Percentiles rank a stretch among this genome's conserved stretches.
Conservation (phyloP, 2,113 vertebrate species). For the Ophiodon elongatus region DNA sequence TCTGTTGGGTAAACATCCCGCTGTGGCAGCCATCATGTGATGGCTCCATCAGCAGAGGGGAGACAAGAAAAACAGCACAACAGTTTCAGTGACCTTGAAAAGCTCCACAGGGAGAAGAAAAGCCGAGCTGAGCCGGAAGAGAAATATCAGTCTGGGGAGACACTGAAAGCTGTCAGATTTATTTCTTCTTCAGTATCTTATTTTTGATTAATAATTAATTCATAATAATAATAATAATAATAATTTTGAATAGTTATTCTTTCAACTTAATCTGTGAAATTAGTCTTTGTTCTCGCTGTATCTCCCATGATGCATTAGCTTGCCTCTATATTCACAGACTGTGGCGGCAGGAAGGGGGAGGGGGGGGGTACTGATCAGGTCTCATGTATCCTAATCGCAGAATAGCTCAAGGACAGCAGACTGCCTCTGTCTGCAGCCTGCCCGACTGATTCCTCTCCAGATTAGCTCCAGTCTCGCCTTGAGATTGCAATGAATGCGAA, state of each 20-base stretch:
- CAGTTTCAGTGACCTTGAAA: conserved; percentile 64
- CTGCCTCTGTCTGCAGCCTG: conserved; percentile 52
- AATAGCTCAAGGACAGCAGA: conserved; percentile 64
- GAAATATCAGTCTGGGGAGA: conserved; percentile 9
- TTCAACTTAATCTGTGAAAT: conserved; percentile 19
- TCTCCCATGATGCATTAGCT: conserved; percentile 47
- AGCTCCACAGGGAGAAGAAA: conserved; percentile 46
- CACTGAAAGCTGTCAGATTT: conserved; percentile 1
- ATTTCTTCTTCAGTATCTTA: not conserved
- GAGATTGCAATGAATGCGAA: conserved; percentile 49
- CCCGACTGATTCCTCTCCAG: conserved; percentile 48
- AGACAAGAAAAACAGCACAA: conserved; percentile 18
- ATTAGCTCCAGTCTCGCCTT: conserved; percentile 59
- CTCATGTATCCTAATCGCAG: conserved; percentile 57
- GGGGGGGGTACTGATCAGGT: conserved; percentile 40
- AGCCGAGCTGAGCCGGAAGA: conserved; percentile 29
- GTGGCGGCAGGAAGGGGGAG: conserved; percentile 11
- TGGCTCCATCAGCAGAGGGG: conserved; percentile 20
- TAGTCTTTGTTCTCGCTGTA: conserved; percentile 30
- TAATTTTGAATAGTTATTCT: not conserved
- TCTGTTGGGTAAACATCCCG: conserved; percentile 20
- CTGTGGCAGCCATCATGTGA: conserved; percentile 39
- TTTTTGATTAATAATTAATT: not conserved
- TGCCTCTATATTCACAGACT: conserved; percentile 25
- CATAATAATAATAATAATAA: not conserved